Base-by-base conservation (phyloP, 2,113 vertebrate species). In the Notothenia rossii region DNA sequence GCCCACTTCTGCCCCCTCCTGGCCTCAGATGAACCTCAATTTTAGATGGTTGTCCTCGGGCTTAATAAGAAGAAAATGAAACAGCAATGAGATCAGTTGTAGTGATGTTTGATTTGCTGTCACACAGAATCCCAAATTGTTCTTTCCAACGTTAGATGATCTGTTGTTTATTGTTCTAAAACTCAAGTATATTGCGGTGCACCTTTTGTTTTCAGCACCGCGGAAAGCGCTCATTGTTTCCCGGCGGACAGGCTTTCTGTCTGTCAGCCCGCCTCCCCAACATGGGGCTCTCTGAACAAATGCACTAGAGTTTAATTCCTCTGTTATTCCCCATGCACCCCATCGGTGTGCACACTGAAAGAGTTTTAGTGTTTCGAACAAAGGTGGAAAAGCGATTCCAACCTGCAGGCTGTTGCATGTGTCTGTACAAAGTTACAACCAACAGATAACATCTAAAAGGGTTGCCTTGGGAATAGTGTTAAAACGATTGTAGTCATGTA, bases 1-100 rank as follows among this genome's bases (percentile, higher is more conserved):
- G 79, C 70, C 11, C 82, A 58, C 73, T 59, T 40, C 88, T 93
- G 93, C 91, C 92, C 88, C 84, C 94, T 88, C 18, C 80, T 89
- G 91, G 91, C 40, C 13, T 10, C 10, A 49, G 17, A 10, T 66
- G n/a, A 33, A 15, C 22, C 29, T 64, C 18, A 2, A 1, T 14
- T 7, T 53, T 58, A 14, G 22, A 20, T 63, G 40, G n/a, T 1
- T 45, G 53, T 5, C 8, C 14, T 43, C 0, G 17, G 50, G 17
- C 10, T 54, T 15, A 11, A 33, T 3, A 22, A 20, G 5, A 4
- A 20, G 54, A 33, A 10, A 53, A 58, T 5, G 2, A 69, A 49
- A 55, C 2, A 45, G 15, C 5, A n/a, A 20, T 3, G 20, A 58
- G 7, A 53, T 64, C n/a, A 55, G 7, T 8, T 63, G 51, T 66